phyloP scores from a whole-genome alignment of 2,797 vertebrate genomes.

The Darevskia mixta region DNA sequence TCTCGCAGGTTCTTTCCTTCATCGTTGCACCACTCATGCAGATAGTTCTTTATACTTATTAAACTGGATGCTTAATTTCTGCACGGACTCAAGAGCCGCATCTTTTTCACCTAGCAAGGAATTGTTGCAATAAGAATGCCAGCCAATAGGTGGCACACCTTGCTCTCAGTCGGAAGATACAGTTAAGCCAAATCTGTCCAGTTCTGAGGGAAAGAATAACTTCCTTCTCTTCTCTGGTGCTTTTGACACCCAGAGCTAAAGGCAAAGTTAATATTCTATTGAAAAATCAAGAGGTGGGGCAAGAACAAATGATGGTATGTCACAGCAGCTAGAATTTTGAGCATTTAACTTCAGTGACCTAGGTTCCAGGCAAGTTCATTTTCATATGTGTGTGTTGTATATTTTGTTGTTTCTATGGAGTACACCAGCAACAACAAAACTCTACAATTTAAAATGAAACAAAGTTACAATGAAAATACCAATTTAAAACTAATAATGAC shows the following conservation, averaged over 20 bases:
- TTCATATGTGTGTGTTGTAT: background rate
- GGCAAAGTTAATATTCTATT: background rate
- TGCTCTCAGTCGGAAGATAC: background rate
- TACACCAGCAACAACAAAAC: background rate
- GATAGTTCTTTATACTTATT: background rate
- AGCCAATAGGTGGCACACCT: conserved; percentile 66
- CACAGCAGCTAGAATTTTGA: background rate
- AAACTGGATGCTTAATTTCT: background rate
- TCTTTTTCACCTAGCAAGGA: background rate
- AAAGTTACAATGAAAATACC: background rate
- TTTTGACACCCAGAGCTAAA: background rate
- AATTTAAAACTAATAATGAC: background rate
- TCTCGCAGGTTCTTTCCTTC: no score
- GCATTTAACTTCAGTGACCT: background rate
- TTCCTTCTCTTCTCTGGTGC: background rate
- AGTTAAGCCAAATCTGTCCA: background rate
- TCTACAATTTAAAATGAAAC: background rate
- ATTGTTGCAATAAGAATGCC: background rate
- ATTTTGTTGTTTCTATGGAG: background rate
- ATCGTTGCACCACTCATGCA: no score
- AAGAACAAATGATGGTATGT: no score
- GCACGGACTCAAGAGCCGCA: background rate
- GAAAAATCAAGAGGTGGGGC: background rate
- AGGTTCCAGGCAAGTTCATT: background rate
- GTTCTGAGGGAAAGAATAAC: background rate